Evolutionary conservation across 2,888 invertebrate genomes (phyloP).

Genomic region (Hemistola chrysoprasaria): DNA sequence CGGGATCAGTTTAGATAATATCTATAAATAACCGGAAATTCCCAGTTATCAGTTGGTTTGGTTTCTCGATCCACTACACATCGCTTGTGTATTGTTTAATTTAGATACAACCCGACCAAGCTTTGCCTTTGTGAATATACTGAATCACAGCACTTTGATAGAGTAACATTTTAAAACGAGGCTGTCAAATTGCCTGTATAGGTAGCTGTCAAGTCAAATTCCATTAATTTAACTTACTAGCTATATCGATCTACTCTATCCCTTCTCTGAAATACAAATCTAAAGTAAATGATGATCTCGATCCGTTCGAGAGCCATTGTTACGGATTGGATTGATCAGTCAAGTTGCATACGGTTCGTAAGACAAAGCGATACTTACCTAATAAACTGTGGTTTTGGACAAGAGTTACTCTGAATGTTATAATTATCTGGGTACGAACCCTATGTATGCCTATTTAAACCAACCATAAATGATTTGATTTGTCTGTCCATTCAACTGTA

Average conservation of each 20-base stretch:
- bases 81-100: conserved; percentile 20
- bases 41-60: conserved; percentile 11
- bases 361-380: background rate
- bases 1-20: no score
- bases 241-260: conserved; percentile 8
- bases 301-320: conserved; percentile 16
- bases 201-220: no score
- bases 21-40: background rate
- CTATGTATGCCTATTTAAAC: no score
- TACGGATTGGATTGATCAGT: conserved; percentile 20
- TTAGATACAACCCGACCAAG: conserved; percentile 15
- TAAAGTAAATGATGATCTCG: conserved; percentile 9
- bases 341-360: conserved; percentile 8
- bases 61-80: conserved; percentile 19
- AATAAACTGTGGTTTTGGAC: background rate
- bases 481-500: no score
- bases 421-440: no score
- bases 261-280: conserved; percentile 17
- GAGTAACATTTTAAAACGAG: no score
- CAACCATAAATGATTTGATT: no score
- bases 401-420: no score
- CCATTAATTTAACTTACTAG: background rate
- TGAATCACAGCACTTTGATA: conserved; percentile 6
- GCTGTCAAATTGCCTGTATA: no score
- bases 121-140: conserved; percentile 18